Base-by-base conservation (phyloP, 2,113 vertebrate genomes). In the Ranitomeya imitator region DNA sequence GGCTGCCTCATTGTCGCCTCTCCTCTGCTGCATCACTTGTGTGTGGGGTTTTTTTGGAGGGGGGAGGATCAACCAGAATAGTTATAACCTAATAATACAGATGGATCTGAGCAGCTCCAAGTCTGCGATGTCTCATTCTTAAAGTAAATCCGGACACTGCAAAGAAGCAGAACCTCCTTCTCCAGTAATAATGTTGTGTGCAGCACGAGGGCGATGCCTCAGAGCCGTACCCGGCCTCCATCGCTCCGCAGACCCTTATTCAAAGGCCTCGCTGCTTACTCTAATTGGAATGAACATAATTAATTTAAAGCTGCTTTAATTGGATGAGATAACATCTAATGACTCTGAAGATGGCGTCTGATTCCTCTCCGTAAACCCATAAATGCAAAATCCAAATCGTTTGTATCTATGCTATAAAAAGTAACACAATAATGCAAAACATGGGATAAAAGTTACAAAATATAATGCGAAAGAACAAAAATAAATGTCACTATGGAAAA, bases 251-350 rank as follows among this genome's bases (percentile, higher is more conserved):
- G 37, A 74, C 60, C 79, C 57, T 52, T 51, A 83, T 82, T 61
- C 31, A 88, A 37, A 45, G 37, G 13, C 37, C 51, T 23, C 6
- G 63, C 31, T 80, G 67, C 65, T 87, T 55, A 57, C 19, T 37
- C 54, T 81, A 71, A 87, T 87, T 81, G 54, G 52, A 79, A 82
- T 11, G 26, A 61, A 61, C 15, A 60, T 82, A 71, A 87, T 87
- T 81, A 59, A 82, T 60, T 82, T 74, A 52, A 82, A 82, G 8
- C 79, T 51, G 79, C 61, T 88, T 61, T 60, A 59, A 82, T 88
- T 60, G 65, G 18, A 82, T 61, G 78, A 60, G 79, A 88, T 82
- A 82, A 88, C 79, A 23, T 13, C 79, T 88, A 87, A 87, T 87
- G 61, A 81, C 55, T 87, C 23, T 45, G 37, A 81, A 69, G 63